These are phyloP conservation scores for Polypterus senegalus DNA, from an alignment of 2,113 vertebrate species.

Conservation along the genomic window DNA sequence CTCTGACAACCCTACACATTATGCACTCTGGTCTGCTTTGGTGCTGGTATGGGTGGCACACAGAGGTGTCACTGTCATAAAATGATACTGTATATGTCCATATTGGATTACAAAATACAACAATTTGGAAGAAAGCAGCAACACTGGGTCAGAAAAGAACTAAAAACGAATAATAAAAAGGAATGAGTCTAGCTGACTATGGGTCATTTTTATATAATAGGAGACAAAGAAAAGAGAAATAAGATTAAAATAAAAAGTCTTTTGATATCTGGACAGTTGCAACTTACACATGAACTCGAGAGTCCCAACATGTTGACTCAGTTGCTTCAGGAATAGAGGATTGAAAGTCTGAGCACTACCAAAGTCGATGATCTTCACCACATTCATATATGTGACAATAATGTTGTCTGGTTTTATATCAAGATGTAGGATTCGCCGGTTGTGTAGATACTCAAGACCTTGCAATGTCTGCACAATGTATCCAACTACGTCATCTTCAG, in stretches of 20 bases:
- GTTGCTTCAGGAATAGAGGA: slow-evolving; percentile 75
- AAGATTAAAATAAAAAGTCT: too few relatives aligned
- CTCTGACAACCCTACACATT: too few relatives aligned
- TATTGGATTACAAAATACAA: too few relatives aligned
- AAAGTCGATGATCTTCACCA: slow-evolving; percentile 92
- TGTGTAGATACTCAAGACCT: slow-evolving; percentile 84
- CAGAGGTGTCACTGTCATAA: too few relatives aligned
- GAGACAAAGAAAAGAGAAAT: not conserved
- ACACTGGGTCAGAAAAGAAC: too few relatives aligned
- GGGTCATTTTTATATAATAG: too few relatives aligned
- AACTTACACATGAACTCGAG: slow-evolving; percentile 91
- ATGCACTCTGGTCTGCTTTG: too few relatives aligned
- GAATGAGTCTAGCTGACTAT: too few relatives aligned
- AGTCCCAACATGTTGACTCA: slow-evolving; percentile 72
- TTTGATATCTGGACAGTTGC: not conserved
- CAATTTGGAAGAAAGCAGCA: too few relatives aligned
- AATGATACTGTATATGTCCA: too few relatives aligned
- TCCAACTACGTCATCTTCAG: slow-evolving; percentile 83
- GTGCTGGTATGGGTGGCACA: too few relatives aligned
- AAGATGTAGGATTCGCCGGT: slow-evolving; percentile 74
- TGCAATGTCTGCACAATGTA: slow-evolving; percentile 83
- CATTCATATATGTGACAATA: slow-evolving; percentile 69
- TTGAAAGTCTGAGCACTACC: slow-evolving; percentile 86
- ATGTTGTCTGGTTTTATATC: slow-evolving; percentile 94
- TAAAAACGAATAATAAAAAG: too few relatives aligned